Base-by-base conservation (phyloP, 2,888 invertebrate species). In the Himalopsyche anomala region DNA sequence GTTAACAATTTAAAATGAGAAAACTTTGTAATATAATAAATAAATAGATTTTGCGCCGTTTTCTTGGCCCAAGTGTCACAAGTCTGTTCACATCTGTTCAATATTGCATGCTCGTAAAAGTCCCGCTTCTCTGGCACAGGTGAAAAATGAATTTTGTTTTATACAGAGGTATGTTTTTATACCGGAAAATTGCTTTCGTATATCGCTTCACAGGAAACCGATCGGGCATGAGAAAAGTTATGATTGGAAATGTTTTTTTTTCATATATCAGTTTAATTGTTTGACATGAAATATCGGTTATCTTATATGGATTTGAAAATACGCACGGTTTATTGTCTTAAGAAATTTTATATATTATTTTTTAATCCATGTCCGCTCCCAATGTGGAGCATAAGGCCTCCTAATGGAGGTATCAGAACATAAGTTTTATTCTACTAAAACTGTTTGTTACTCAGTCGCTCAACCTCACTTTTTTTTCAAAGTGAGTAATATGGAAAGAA, bases 31-130 rank as follows among this genome's bases (percentile, higher is more conserved):
- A 74, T 36, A 74, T 74, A 38, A 74, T 74, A 74, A 74, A 74
- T 12, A 74, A 74, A 74, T 74, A 19, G 15, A 51, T 51, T 51
- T 74, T 74, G 12, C 12, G 12, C 28, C 38, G 74, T 74, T 74
- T 74, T 36, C 74, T 74, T 36, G 36, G 74, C 74, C 38, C 74
- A 74, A 9, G 36, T 36, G 74, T 74, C 36, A 74, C 74, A 74
- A 74, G 74, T 74, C 74, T 74, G 74, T 74, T 36, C 74, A 74
- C 74, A 74, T 74, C 28, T 74, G 74, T 74, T 74, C 38, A 74
- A 74, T 74, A 74, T 74, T 36, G 74, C 74, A 74, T 74, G 74
- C 74, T 74, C 74, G 74, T 74, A 74, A 74, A 74, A 74, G 15
- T 74, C 74, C 15, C 74, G 74, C 12, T 74, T 36, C 36, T 19